These are phyloP conservation scores for Trichonephila clavipes DNA, from an alignment of 1,140 invertebrate species.

Conservation along the genomic window DNA sequence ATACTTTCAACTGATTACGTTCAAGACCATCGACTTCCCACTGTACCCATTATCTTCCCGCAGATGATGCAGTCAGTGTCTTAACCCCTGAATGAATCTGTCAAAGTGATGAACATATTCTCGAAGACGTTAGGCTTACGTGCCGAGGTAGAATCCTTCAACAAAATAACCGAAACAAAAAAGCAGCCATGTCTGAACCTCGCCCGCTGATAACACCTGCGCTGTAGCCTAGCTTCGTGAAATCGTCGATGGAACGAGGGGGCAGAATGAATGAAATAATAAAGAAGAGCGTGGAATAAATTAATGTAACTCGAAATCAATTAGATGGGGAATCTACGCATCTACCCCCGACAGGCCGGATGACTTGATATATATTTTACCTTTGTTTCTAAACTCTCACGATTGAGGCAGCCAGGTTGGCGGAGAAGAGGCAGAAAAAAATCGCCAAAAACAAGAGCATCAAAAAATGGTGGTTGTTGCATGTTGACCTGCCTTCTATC, in stretches of 20 bases:
- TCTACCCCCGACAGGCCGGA: background rate
- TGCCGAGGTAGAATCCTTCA: background rate
- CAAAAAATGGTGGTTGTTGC: slow-evolving; percentile 51
- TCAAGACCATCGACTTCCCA: too few species aligned
- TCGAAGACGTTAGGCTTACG: background rate
- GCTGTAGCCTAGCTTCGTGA: background rate
- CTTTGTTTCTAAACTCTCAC: slow-evolving; percentile 39
- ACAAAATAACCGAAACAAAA: background rate
- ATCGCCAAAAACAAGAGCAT: background rate
- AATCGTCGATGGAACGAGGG: background rate
- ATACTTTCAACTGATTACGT: too few species aligned
- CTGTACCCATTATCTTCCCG: too few species aligned
- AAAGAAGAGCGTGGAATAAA: slow-evolving; percentile 38
- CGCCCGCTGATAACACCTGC: background rate
- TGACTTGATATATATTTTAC: slow-evolving; percentile 54
- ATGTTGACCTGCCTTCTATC: slow-evolving; percentile 72
- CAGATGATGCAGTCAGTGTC: background rate
- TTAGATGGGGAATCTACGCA: slow-evolving; percentile 42
- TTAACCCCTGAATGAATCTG: background rate
- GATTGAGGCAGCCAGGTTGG: background rate
- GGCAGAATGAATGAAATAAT: background rate
- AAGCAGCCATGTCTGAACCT: background rate
- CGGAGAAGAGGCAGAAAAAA: background rate
- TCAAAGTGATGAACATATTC: slow-evolving; percentile 9
- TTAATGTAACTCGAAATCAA: slow-evolving; percentile 63